Evolutionary conservation across 1,140 invertebrate genomes (phyloP).

Genomic region (Brachionus koreanus): DNA sequence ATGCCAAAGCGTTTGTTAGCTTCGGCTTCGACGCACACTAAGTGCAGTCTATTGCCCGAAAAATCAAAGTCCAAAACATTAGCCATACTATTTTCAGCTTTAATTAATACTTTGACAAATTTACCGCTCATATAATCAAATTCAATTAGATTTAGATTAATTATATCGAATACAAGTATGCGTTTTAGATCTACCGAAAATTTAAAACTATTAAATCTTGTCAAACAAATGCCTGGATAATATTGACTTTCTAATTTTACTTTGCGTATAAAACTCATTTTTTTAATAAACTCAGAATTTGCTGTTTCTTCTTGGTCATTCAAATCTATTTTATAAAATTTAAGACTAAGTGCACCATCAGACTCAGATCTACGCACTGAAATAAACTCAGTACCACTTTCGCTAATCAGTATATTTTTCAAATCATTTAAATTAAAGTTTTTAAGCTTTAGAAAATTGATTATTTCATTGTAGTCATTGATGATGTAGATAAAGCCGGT

Average conservation of each 20-base stretch:
- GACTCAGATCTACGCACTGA: background rate
- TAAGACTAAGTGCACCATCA: background rate
- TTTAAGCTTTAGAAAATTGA: slow-evolving; percentile 19
- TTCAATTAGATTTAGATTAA: background rate
- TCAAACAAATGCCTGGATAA: slow-evolving; percentile 9
- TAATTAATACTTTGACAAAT: background rate
- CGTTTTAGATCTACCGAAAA: background rate
- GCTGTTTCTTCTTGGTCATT: background rate
- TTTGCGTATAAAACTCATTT: slow-evolving; percentile 24
- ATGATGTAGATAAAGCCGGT: slow-evolving; percentile 24
- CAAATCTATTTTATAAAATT: slow-evolving; percentile 22
- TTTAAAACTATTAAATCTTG: background rate
- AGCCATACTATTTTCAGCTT: background rate
- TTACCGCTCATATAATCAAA: slow-evolving; percentile 7
- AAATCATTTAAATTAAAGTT: background rate
- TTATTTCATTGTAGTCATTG: slow-evolving; percentile 16
- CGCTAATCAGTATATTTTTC: background rate
- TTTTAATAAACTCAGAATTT: background rate
- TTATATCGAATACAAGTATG: background rate
- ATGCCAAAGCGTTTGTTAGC: background rate
- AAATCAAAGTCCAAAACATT: slow-evolving; percentile 15
- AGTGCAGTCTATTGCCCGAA: background rate
- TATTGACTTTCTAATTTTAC: slow-evolving; percentile 13
- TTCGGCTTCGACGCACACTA: background rate
- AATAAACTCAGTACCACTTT: slow-evolving; percentile 6